phyloP scores from a whole-genome alignment of 2,113 vertebrate genomes.

The Corythornis cristatus region DNA sequence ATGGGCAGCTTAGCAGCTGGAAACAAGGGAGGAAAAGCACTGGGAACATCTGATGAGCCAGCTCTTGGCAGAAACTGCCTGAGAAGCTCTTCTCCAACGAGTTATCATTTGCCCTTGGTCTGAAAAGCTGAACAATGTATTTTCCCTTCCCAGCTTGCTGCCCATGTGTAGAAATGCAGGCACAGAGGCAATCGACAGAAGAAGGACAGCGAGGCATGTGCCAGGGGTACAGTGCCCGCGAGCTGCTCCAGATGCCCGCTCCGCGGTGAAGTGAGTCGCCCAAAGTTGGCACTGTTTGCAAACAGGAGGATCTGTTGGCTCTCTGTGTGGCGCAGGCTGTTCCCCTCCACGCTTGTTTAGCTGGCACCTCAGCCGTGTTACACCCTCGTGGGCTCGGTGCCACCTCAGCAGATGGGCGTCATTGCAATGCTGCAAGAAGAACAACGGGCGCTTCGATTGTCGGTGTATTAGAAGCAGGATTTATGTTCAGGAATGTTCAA shows the following conservation, averaged over 20 bases:
- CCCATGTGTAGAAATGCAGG: background rate
- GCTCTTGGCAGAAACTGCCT: background rate
- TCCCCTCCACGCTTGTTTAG: background rate
- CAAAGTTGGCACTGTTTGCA: slow-evolving; percentile 3
- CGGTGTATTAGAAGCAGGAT: background rate
- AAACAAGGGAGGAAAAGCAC: background rate
- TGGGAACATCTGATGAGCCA: rapidly evolving
- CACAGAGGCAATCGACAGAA: rapidly evolving
- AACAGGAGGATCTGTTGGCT: slow-evolving; percentile 23
- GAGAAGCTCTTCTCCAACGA: background rate
- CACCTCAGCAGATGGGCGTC: slow-evolving; percentile 34
- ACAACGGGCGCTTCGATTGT: background rate
- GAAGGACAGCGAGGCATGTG: rapidly evolving
- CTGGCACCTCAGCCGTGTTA: background rate
- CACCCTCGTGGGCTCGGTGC: background rate
- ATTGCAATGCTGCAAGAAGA: background rate
- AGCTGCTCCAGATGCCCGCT: background rate
- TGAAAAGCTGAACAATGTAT: background rate
- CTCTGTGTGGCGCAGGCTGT: background rate
- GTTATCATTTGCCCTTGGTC: background rate
- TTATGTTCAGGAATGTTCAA: background rate
- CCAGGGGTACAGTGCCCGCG: background rate
- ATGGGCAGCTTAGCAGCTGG: background rate
- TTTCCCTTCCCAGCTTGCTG: background rate
- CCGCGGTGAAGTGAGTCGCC: background rate